phyloP scores from a whole-genome alignment of 2,113 vertebrate genomes.

The Smithornis capensis region DNA sequence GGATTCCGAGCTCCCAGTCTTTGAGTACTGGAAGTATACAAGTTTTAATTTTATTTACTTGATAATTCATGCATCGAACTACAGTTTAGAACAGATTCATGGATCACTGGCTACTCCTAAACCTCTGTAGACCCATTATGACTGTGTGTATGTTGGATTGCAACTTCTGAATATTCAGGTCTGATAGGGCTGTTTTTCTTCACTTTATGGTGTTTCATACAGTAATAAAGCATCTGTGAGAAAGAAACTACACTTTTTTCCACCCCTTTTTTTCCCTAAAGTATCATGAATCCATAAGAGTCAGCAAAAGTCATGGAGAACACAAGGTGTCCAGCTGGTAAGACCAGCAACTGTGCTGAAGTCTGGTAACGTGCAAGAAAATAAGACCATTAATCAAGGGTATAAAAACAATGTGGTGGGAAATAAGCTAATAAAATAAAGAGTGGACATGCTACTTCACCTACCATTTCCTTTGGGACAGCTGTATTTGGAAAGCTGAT shows the following conservation, averaged over 20 bases:
- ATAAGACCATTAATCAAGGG: not conserved
- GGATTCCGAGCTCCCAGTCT: not conserved
- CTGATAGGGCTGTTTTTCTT: not conserved
- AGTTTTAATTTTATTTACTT: not conserved
- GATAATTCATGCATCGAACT: not conserved
- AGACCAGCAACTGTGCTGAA: not conserved
- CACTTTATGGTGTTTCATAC: not conserved
- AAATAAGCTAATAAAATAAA: not conserved
- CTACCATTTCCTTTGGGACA: not conserved
- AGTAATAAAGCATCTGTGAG: not conserved
- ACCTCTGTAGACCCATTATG: not conserved
- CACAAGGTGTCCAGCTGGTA: not conserved
- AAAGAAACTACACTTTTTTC: not conserved
- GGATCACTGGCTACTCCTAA: not conserved
- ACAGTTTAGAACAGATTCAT: not conserved
- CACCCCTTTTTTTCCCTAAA: fast-evolving
- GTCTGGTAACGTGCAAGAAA: not conserved
- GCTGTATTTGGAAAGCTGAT: not conserved
- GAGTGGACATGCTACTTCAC: not conserved
- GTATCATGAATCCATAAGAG: not conserved
- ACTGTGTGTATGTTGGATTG: not conserved
- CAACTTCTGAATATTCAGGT: not conserved
- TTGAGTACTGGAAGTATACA: not conserved
- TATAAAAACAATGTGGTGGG: not conserved
- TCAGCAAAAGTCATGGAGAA: not conserved